Evolutionary conservation across 2,888 invertebrate genomes (phyloP).

Genomic region (Lymantria dispar): DNA sequence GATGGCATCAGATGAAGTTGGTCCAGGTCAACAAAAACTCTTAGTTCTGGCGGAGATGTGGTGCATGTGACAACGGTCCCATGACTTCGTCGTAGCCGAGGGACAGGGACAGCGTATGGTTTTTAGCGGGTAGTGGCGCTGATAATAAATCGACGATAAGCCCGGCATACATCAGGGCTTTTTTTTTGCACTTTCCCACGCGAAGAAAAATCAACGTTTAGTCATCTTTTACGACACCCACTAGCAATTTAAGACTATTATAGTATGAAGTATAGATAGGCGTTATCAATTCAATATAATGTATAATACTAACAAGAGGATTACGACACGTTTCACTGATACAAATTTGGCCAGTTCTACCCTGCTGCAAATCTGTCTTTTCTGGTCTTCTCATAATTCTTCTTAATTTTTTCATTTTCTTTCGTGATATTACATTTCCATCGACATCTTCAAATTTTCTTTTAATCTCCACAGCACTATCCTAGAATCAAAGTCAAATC

Average conservation of each 20-base stretch:
- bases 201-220: too few species aligned
- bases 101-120: too few species aligned
- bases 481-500: conserved; percentile 24
- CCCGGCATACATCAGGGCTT: too few species aligned
- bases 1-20: too few species aligned
- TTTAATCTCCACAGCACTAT: conserved; percentile 64
- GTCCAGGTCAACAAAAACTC: too few species aligned
- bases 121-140: too few species aligned
- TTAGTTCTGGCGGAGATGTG: too few species aligned
- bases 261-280: neutral
- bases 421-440: conserved; percentile 89
- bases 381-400: conserved; percentile 88
- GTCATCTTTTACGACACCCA: too few species aligned
- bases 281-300: neutral
- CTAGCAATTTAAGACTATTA: neutral
- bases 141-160: too few species aligned
- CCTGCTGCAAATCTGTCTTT: conserved; percentile 70
- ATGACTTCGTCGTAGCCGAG: too few species aligned
- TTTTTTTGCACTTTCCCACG: too few species aligned
- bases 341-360: conserved; percentile 86
- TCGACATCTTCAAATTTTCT: conserved; percentile 85
- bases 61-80: too few species aligned
- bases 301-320: conserved; percentile 84
- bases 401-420: conserved; percentile 92
- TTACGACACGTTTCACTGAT: conserved; percentile 84